Percentiles rank a stretch among this genome's conserved stretches.
These are phyloP conservation scores for Griposia aprilina DNA, from an alignment of 2,888 invertebrate genomes.

Conservation along the genomic window DNA sequence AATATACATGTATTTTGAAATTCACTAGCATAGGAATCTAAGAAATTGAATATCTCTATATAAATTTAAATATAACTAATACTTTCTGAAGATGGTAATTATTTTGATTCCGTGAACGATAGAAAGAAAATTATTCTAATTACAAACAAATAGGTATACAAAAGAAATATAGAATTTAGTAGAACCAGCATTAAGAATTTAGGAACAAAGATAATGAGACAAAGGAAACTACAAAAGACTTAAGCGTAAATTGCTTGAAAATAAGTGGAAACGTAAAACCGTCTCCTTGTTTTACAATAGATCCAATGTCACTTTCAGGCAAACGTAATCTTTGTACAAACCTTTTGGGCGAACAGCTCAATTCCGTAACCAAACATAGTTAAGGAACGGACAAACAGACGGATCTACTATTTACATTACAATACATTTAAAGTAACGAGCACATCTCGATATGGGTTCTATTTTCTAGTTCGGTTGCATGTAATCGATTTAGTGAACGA, in stretches of 20 bases:
- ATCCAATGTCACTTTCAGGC: constrained; percentile 56
- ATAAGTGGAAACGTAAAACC: neutral
- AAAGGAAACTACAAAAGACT: neutral
- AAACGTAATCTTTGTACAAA: constrained; percentile 68
- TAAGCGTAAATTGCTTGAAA: neutral
- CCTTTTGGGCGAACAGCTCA: constrained; percentile 73
- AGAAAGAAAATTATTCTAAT: neutral
- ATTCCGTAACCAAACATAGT: constrained; percentile 83
- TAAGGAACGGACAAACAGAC: constrained; percentile 79
- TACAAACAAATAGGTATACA: neutral
- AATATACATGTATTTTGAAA: neutral
- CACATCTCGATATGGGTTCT: constrained; percentile 74
- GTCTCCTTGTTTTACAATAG: neutral
- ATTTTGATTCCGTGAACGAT: neutral
- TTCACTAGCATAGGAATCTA: neutral
- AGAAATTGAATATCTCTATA: neutral
- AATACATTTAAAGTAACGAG: constrained; percentile 82
- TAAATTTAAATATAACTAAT: neutral
- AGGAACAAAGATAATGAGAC: neutral
- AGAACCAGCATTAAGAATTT: neutral
- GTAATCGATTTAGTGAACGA: constrained; percentile 22
- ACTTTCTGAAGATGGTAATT: neutral
- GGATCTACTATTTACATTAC: constrained; percentile 79
- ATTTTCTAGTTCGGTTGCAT: constrained; percentile 60
- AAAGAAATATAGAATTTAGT: neutral